Percentiles rank a stretch among this genome's conserved stretches.
Evolutionary conservation across 2,797 vertebrate genomes (phyloP).

Genomic region (Sebastes vulpes): DNA sequence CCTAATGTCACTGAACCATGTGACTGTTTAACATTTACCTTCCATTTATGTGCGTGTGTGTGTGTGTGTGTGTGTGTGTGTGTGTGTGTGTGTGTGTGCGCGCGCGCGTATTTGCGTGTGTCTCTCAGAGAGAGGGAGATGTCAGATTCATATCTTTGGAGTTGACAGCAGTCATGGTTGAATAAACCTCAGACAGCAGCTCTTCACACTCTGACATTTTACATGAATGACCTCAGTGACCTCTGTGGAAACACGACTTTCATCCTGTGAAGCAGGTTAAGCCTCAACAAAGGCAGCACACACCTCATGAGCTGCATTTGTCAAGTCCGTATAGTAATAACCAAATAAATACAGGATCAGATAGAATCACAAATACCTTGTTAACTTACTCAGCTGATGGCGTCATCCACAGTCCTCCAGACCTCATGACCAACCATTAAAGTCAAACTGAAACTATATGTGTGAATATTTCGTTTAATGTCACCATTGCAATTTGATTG

Average conservation of each 20-base stretch:
- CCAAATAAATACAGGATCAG: too few relatives aligned
- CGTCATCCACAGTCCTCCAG: too few relatives aligned
- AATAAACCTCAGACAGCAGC: neutral
- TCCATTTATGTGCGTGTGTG: neutral
- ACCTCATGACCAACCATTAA: too few relatives aligned
- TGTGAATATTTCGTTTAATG: rapidly evolving
- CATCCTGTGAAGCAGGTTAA: neutral
- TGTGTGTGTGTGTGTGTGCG: too few relatives aligned
- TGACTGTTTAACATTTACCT: neutral
- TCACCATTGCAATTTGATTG: too few relatives aligned
- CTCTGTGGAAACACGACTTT: neutral
- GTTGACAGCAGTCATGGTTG: neutral
- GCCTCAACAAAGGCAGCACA: neutral
- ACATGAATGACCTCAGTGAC: neutral
- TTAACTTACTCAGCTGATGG: too few relatives aligned
- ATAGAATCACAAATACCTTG: too few relatives aligned
- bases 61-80: too few relatives aligned
- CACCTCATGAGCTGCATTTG: neutral
- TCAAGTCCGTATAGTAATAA: neutral
- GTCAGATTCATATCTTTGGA: neutral
- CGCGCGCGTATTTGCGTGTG: rapidly evolving
- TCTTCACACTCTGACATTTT: neutral
- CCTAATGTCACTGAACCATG: neutral
- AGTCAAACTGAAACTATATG: too few relatives aligned
- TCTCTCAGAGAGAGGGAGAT: neutral